Percentiles rank a stretch among this genome's conserved stretches.
Conservation (phyloP, 2,888 invertebrate species). For the Eremobia ochroleuca region DNA sequence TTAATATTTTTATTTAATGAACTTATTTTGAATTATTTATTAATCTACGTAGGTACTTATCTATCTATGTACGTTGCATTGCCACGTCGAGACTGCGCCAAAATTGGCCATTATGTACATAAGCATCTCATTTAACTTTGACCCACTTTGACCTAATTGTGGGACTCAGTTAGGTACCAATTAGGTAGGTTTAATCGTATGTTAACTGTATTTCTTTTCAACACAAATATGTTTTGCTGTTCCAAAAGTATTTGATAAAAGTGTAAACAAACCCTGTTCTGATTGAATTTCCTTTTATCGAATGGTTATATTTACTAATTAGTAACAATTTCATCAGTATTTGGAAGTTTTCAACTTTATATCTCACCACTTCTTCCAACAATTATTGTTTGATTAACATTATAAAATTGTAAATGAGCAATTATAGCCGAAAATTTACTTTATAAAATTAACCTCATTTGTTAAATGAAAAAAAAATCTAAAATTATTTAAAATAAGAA, state of each 20-base stretch:
- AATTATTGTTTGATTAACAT: not conserved
- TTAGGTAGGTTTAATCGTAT: conserved; percentile 16
- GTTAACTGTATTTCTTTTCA: conserved; percentile 13
- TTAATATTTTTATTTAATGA: not conserved
- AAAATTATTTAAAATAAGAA: not conserved
- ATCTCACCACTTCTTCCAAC: not conserved
- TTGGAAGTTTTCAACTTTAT: not conserved
- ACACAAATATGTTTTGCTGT: not conserved
- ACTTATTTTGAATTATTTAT: conserved; percentile 12
- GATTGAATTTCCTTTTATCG: not conserved
- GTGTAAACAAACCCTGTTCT: not conserved
- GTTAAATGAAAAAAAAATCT: not conserved
- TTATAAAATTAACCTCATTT: not conserved
- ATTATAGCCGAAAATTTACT: too few relatives aligned
- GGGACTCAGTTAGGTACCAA: conserved; percentile 14
- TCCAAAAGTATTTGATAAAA: not conserved
- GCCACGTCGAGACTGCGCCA: conserved; percentile 34
- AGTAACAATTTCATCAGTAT: not conserved
- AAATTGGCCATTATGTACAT: conserved; percentile 28
- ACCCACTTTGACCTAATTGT: conserved; percentile 44
- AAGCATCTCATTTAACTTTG: conserved; percentile 48
- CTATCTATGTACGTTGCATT: conserved; percentile 1
- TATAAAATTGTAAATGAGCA: not conserved
- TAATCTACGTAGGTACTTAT: not conserved
- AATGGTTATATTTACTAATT: not conserved